Evolutionary conservation across 2,113 vertebrate genomes (phyloP).

Genomic region (Pollachius pollachius): DNA sequence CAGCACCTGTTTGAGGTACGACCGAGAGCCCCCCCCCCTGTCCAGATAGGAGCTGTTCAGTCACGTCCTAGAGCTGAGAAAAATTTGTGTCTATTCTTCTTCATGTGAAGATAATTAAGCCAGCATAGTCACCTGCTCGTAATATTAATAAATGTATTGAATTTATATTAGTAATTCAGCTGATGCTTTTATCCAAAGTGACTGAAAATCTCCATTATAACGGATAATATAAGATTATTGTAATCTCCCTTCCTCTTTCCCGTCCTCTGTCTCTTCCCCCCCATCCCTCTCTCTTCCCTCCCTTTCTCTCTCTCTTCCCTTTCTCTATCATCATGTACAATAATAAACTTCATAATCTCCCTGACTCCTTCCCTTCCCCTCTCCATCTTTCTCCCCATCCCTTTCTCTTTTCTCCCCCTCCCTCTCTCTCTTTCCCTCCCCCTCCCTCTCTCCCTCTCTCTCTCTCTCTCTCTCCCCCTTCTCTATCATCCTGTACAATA

Average conservation of each 20-base stretch:
- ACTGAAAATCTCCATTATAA: background rate
- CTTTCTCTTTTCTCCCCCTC: background rate
- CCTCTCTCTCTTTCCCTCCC: background rate
- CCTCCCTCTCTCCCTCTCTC: background rate
- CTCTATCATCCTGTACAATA: too few species aligned
- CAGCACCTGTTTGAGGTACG: slow-evolving; percentile 96
- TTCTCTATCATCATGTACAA: too few species aligned
- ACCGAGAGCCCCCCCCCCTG: background rate
- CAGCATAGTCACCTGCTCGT: too few species aligned
- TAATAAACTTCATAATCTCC: background rate
- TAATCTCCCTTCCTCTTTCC: background rate
- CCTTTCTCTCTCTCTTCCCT: too few species aligned
- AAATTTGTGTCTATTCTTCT: too few species aligned
- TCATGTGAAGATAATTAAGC: too few species aligned
- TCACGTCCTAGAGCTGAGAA: too few species aligned
- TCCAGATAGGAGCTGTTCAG: too few species aligned
- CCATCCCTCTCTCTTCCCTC: too few species aligned
- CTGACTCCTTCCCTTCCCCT: background rate
- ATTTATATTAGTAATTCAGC: slow-evolving; percentile 15
- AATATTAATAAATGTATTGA: too few species aligned
- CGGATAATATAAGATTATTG: background rate
- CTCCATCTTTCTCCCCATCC: background rate
- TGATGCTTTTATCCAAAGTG: slow-evolving; percentile 1
- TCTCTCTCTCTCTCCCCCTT: too few species aligned
- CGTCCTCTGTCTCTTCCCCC: too few species aligned